Evolutionary conservation across 2,888 invertebrate species (phyloP).

Genomic region (Acleris holmiana): DNA sequence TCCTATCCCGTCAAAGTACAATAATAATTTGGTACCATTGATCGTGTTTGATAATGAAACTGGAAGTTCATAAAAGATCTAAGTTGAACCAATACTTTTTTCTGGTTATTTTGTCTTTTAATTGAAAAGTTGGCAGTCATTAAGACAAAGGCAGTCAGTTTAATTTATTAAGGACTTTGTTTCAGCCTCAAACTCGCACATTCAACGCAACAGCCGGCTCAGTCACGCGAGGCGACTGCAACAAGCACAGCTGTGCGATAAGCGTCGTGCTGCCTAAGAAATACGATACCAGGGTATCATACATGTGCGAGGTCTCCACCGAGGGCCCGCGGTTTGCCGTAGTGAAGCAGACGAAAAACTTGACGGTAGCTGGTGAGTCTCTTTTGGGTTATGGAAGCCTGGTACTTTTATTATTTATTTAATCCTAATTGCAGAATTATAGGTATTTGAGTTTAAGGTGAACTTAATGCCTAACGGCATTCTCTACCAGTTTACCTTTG

Average conservation of each 20-base stretch:
- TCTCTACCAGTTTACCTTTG: too few relatives aligned
- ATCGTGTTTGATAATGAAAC: too few relatives aligned
- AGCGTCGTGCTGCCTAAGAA: conserved; percentile 64
- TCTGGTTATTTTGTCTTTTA: neutral
- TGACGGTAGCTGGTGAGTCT: conserved; percentile 72
- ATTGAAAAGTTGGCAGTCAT: neutral
- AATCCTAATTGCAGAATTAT: too few relatives aligned
- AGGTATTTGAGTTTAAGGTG: too few relatives aligned
- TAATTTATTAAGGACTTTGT: neutral
- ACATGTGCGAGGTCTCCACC: conserved; percentile 76
- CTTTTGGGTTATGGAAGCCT: conserved; percentile 3
- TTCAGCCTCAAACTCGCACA: conserved; percentile 68
- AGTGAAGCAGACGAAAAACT: conserved; percentile 73
- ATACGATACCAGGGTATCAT: conserved; percentile 66
- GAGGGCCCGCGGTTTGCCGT: conserved; percentile 77
- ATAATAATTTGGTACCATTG: too few relatives aligned
- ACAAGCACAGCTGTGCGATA: conserved; percentile 67
- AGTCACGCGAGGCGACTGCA: conserved; percentile 62
- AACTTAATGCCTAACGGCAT: too few relatives aligned
- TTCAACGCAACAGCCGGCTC: conserved; percentile 69
- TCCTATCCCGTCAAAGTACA: too few relatives aligned
- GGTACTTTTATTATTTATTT: neutral
- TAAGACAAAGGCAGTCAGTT: neutral
- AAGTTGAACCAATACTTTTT: neutral
- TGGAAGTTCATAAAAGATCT: too few relatives aligned